These are phyloP conservation scores for Urechis unicinctus DNA, from an alignment of 2,888 invertebrate genomes.

Conservation along the genomic window DNA sequence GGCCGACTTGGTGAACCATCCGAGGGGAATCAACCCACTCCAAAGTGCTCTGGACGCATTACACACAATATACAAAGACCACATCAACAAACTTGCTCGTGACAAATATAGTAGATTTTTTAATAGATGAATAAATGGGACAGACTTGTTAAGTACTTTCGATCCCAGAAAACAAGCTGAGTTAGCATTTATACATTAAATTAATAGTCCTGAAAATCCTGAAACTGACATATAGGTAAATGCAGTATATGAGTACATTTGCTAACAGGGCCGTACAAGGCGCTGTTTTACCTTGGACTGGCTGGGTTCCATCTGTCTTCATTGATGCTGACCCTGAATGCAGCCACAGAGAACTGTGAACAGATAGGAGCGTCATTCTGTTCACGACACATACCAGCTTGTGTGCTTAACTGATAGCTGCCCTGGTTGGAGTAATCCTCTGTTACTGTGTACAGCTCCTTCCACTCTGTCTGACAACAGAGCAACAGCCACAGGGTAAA, in stretches of 20 bases:
- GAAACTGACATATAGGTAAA: no score
- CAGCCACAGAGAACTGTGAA: neutral
- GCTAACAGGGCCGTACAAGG: neutral
- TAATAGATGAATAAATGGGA: no score
- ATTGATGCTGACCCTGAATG: neutral
- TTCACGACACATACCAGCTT: neutral
- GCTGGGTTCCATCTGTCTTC: neutral
- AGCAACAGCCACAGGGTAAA: no score
- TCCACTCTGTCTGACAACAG: neutral
- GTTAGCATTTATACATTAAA: no score
- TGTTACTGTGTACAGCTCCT: neutral
- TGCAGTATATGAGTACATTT: no score
- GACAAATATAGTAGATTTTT: no score
- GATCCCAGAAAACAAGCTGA: no score
- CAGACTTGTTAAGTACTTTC: no score
- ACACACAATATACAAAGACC: no score
- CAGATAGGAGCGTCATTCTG: neutral
- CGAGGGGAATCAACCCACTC: conserved; percentile 4
- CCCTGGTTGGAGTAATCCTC: neutral
- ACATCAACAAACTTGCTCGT: no score
- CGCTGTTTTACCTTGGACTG: neutral
- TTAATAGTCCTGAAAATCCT: no score
- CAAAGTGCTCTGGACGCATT: conserved; percentile 2
- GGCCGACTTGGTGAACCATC: conserved; percentile 2
- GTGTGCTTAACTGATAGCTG: neutral